Evolutionary conservation across 2,113 vertebrate species (phyloP), one percentile per base, ranked within the genome.

Genomic region (Otis tarda): DNA sequence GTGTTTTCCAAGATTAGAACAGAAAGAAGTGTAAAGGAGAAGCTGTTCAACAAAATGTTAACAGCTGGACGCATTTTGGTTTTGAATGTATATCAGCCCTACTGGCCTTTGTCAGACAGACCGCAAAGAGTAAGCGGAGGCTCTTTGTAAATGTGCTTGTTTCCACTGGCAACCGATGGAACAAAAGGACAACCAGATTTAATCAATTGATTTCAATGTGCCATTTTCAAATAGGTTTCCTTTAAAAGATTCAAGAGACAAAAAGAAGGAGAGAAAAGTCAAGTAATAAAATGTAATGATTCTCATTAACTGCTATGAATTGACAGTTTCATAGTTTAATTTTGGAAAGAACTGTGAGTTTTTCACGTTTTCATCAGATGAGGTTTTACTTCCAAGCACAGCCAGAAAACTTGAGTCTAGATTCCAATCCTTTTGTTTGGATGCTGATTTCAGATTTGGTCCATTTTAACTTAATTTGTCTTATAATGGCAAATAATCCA

Each of bases 91-190:
- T 59, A 43, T 67, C 87, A 89, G 52, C 19, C 45, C 31, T 37
- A 27, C 65, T 63, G 80, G 65, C 41, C 69, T 83, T 89, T 47
- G 27, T 77, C 63, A 92, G 75, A 27, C 3, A 67, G 79, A 13
- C 52, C 7, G 43, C 27, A 56, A 71, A 78, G 52, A 81, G 27
- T n/a, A 64, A 89, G 73, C 2, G 3, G 25, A 87, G 28, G 39
- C 15, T 57, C 50, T 69, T 87, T 87, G 60, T 6, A 50, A 76
- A 87, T 33, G 35, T 28, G 20, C 78, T 79, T 2, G 78, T 97
- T 94, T 95, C 92, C 82, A 94, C 33, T 76, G 70, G 95, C 77
- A 97, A 82, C 83, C 53, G 60, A 10, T 50, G 64, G 69, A 89
- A 83, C 43, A 86, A 84, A 83, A 92, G 65, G 80, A 89, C 81